Evolutionary conservation across 2,113 vertebrate species (phyloP).

Genomic region (Marmota monax): DNA sequence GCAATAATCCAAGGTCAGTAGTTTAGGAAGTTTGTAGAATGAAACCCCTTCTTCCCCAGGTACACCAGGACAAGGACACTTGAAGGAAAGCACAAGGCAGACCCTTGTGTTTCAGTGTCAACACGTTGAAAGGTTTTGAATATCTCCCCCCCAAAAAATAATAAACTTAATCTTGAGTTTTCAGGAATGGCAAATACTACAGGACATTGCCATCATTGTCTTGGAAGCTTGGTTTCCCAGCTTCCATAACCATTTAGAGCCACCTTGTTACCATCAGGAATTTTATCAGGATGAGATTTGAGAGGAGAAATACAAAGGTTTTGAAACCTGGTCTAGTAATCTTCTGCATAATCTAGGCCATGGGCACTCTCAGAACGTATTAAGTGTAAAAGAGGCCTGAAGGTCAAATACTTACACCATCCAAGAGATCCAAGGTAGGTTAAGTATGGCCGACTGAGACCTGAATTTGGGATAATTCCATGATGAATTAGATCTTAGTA

Average conservation of each 20-base stretch:
- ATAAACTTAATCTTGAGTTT: background rate
- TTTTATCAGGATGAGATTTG: background rate
- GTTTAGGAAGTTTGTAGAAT: background rate
- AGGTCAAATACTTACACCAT: background rate
- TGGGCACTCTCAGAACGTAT: background rate
- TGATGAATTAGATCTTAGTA: background rate
- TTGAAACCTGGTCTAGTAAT: background rate
- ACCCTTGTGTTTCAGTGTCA: background rate
- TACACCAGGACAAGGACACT: background rate
- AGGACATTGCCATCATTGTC: background rate
- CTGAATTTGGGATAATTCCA: background rate
- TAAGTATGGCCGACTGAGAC: background rate
- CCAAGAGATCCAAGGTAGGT: background rate
- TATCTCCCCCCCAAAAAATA: background rate
- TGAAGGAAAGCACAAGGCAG: background rate
- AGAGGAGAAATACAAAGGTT: background rate
- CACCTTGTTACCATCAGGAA: background rate
- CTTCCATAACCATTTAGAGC: background rate
- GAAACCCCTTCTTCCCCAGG: background rate
- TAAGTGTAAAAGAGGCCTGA: background rate
- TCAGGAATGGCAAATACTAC: background rate
- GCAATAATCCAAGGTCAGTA: background rate
- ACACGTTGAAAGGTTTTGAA: background rate
- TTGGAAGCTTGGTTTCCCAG: background rate
- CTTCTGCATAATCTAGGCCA: background rate